phyloP scores from a whole-genome alignment of 2,797 vertebrate genomes.

The Poecilia gillii region DNA sequence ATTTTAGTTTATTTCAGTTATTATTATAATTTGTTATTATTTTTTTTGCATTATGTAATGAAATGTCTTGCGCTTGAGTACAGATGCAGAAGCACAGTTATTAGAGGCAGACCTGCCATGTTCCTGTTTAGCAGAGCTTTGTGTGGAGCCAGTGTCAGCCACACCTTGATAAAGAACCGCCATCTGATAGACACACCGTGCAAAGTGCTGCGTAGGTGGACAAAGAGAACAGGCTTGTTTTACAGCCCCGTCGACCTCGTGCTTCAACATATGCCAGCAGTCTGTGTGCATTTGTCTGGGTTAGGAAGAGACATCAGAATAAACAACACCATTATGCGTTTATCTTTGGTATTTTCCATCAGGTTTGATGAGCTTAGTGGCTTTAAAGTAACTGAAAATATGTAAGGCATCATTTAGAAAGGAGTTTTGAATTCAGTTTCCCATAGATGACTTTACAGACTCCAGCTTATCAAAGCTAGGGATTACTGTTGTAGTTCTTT shows the following conservation, averaged over 20 bases:
- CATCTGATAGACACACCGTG: slow-evolving; percentile 79
- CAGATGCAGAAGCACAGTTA: slow-evolving; percentile 37
- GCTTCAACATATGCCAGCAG: slow-evolving; percentile 78
- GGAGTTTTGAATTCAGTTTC: neutral
- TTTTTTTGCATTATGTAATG: neutral
- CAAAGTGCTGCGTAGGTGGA: slow-evolving; percentile 77
- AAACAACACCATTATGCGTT: slow-evolving; percentile 20
- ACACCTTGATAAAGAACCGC: slow-evolving; percentile 80
- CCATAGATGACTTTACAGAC: neutral
- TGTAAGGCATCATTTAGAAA: neutral
- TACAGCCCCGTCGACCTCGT: slow-evolving; percentile 75
- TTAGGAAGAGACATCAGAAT: slow-evolving; percentile 4
- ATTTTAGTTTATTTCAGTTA: neutral
- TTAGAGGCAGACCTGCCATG: slow-evolving; percentile 36
- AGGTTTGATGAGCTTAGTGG: neutral
- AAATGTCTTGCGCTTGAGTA: neutral
- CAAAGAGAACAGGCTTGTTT: slow-evolving; percentile 84
- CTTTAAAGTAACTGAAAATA: slow-evolving; percentile 3
- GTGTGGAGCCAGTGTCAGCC: slow-evolving; percentile 73
- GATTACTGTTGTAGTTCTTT: neutral
- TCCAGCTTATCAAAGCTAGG: neutral
- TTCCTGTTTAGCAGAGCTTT: slow-evolving; percentile 65
- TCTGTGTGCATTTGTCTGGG: slow-evolving; percentile 19
- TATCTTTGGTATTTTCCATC: neutral
- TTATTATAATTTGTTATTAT: too few relatives aligned